Conservation (phyloP, 2,113 vertebrate species). For the Urocitellus parryii region DNA sequence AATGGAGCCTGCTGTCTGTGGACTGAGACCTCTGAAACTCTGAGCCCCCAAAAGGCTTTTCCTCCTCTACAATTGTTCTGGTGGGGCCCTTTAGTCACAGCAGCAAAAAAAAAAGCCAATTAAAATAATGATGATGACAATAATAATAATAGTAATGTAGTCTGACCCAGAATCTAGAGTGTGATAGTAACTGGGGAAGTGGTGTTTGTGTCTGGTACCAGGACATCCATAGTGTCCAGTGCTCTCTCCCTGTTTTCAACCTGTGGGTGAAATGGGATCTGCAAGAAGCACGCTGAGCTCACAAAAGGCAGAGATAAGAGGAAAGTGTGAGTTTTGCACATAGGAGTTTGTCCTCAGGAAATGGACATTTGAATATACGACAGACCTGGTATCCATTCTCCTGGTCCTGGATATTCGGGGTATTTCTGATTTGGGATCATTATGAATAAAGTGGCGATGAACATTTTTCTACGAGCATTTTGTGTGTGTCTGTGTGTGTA, state of each 20-base stretch:
- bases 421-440: not conserved
- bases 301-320: not conserved
- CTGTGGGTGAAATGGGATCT: not conserved
- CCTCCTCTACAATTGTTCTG: no score
- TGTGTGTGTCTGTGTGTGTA: not conserved
- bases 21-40: no score
- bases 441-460: not conserved
- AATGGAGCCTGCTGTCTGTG: no score
- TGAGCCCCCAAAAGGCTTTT: no score
- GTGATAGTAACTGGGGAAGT: not conserved
- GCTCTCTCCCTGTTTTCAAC: not conserved
- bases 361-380: not conserved
- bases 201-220: not conserved
- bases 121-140: not conserved
- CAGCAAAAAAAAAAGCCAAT: no score
- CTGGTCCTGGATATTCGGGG: not conserved
- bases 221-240: accelerated
- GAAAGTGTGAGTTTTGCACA: not conserved
- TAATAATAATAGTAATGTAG: not conserved
- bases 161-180: not conserved
- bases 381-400: not conserved
- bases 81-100: no score
- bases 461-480: not conserved
- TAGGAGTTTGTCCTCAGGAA: not conserved
- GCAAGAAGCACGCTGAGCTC: no score